These are phyloP conservation scores for Lytechinus variegatus DNA, from an alignment of 35 echinoderm and acorn worm species.

Conservation along the genomic window DNA sequence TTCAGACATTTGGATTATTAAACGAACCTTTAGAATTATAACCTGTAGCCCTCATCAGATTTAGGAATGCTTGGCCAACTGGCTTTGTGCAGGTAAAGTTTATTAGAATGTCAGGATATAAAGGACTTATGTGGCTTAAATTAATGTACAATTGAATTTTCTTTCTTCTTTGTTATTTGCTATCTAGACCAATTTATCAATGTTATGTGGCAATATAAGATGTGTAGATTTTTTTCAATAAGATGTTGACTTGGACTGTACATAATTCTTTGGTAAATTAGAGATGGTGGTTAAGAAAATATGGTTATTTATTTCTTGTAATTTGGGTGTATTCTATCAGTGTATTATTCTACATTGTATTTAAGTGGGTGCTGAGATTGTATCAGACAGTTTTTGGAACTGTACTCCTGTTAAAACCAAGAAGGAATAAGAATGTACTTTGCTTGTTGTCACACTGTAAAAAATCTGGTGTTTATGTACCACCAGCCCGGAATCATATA, in stretches of 20 bases:
- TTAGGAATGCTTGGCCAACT: too few species aligned
- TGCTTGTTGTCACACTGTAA: not conserved
- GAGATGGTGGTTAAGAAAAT: not conserved
- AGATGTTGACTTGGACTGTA: not conserved
- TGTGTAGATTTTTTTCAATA: not conserved
- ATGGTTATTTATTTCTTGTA: not conserved
- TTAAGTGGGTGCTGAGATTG: not conserved
- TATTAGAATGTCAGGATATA: too few species aligned
- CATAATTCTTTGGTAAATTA: conserved; percentile 8
- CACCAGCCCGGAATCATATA: too few species aligned
- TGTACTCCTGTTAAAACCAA: not conserved
- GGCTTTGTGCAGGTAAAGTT: too few species aligned
- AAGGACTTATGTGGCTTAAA: not conserved
- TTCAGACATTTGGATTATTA: too few species aligned
- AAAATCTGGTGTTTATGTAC: too few species aligned
- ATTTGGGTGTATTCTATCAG: not conserved
- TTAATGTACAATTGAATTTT: not conserved
- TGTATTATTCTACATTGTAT: not conserved
- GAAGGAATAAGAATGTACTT: not conserved
- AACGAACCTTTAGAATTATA: too few species aligned
- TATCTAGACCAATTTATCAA: not conserved
- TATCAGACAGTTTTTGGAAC: not conserved
- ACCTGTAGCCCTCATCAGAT: too few species aligned
- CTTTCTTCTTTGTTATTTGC: not conserved
- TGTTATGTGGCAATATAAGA: conserved; percentile 3